Conservation (phyloP, 2,888 invertebrate species). For the Anthophora plumipes region DNA sequence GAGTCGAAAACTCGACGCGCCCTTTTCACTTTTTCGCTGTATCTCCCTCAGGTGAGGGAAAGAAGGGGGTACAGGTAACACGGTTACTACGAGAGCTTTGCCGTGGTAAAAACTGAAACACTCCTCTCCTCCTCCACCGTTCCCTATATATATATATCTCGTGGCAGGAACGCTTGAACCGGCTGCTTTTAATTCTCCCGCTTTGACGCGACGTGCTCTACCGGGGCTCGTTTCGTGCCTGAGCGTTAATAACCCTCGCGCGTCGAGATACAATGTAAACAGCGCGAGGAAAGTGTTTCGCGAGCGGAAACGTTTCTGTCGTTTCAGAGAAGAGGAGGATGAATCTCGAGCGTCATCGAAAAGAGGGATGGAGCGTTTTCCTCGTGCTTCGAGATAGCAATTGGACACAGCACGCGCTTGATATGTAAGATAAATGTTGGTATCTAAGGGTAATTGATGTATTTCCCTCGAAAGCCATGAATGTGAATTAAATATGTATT, state of each 20-base stretch:
- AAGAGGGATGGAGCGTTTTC: no score
- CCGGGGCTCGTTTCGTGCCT: slow-evolving; percentile 17
- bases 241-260: slow-evolving; percentile 40
- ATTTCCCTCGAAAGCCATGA: no score
- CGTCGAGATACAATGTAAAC: slow-evolving; percentile 43
- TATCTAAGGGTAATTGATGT: no score
- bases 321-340: neutral
- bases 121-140: neutral
- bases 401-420: no score
- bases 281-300: slow-evolving; percentile 22
- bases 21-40: slow-evolving; percentile 20
- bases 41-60: neutral
- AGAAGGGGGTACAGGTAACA: slow-evolving; percentile 22
- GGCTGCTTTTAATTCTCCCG: slow-evolving; percentile 40
- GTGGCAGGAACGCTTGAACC: neutral
- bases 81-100: slow-evolving; percentile 18
- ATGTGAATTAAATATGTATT: no score
- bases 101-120: slow-evolving; percentile 4
- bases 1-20: slow-evolving; percentile 2
- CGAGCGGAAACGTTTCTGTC: slow-evolving; percentile 13
- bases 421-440: no score
- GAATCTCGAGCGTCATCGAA: slow-evolving; percentile 16
- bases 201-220: slow-evolving; percentile 26
- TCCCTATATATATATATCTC: neutral
- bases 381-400: no score